A percentile compares a stretch with the other conserved stretches of the same genome.
Conservation (phyloP, 2,797 vertebrate genomes). For the Alcedo quadribrachys region DNA sequence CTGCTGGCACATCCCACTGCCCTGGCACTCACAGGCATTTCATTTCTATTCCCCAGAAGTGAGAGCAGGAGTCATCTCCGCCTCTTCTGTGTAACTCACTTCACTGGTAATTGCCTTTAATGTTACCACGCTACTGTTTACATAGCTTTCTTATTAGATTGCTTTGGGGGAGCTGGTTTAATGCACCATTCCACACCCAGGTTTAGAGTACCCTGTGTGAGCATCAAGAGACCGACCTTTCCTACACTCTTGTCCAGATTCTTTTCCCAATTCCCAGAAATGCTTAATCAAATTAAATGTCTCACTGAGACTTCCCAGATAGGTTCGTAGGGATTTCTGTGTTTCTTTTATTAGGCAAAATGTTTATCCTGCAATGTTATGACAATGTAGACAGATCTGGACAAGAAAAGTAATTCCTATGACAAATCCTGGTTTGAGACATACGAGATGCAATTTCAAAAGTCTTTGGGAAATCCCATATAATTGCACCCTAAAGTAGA, state of each 20-base stretch:
- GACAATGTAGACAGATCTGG: background rate
- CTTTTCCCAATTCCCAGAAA: background rate
- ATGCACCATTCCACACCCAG: background rate
- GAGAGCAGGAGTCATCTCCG: background rate
- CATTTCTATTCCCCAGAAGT: background rate
- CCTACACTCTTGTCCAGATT: background rate
- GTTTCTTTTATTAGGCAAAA: background rate
- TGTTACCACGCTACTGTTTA: background rate
- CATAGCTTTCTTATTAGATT: background rate
- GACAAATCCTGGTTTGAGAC: background rate
- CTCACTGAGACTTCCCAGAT: background rate
- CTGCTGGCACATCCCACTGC: background rate
- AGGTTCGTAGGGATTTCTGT: background rate
- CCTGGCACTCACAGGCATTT: fast-evolving
- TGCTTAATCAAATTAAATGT: background rate
- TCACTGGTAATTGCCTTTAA: background rate
- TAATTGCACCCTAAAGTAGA: background rate
- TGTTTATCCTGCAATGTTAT: background rate
- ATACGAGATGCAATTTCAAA: background rate
- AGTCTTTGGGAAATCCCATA: background rate
- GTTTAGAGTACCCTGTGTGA: background rate
- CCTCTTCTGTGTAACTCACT: background rate
- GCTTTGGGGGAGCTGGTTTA: background rate
- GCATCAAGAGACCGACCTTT: background rate
- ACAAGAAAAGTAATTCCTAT: background rate